Evolutionary conservation across 2,113 vertebrate species (phyloP).

Genomic region (Gambusia affinis): DNA sequence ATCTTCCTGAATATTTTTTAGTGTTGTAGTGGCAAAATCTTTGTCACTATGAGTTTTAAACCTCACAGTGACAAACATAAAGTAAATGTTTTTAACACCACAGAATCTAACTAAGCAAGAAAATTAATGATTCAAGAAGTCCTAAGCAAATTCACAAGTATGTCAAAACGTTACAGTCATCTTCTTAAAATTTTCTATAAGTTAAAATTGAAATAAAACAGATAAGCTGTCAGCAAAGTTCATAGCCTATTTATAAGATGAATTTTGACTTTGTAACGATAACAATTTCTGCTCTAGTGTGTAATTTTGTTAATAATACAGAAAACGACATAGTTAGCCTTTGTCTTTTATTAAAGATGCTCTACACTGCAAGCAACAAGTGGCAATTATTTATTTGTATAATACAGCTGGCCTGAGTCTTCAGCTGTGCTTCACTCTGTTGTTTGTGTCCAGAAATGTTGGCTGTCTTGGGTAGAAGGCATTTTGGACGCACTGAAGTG

Average conservation of each 20-base stretch:
- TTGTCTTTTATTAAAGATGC: conserved; percentile 42
- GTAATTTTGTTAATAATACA: conserved; percentile 52
- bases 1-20: too few relatives aligned
- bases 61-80: too few relatives aligned
- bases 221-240: background rate
- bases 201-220: background rate
- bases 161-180: too few relatives aligned
- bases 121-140: background rate
- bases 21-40: too few relatives aligned
- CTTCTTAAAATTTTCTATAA: too few relatives aligned
- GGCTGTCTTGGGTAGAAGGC: conserved; percentile 46
- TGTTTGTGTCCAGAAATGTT: conserved; percentile 66
- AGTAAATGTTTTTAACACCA: background rate
- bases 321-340: conserved; percentile 29
- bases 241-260: background rate
- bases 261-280: conserved; percentile 8
- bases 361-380: conserved; percentile 59
- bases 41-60: too few relatives aligned
- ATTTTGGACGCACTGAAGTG: conserved; percentile 64
- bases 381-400: conserved; percentile 59
- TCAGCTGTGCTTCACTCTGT: conserved; percentile 36
- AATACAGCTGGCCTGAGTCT: conserved; percentile 50
- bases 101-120: background rate
- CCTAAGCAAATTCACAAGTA: too few relatives aligned
- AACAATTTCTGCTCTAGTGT: conserved; percentile 13